Evolutionary conservation across 2,797 vertebrate species (phyloP).

Genomic region (Artibeus jamaicensis): DNA sequence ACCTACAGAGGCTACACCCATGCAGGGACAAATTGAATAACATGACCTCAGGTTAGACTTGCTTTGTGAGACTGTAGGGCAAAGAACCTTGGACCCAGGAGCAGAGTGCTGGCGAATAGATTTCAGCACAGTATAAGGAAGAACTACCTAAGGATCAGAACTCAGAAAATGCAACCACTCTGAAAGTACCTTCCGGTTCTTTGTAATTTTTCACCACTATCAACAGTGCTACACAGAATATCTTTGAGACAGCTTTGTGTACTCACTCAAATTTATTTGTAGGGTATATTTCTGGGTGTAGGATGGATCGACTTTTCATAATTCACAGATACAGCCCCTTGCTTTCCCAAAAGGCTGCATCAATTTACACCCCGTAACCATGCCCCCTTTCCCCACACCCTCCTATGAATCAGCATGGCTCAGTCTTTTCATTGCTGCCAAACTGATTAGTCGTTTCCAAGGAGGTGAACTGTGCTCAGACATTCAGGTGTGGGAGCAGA

Average conservation of each 20-base stretch:
- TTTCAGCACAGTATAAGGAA: neutral
- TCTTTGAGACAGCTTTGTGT: neutral
- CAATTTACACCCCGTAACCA: neutral
- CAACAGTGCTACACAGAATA: neutral
- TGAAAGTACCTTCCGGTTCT: neutral
- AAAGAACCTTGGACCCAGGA: neutral
- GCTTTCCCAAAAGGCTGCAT: neutral
- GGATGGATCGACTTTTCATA: neutral
- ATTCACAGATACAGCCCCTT: neutral
- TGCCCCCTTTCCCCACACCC: neutral
- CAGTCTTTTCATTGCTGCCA: neutral
- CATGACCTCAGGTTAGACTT: neutral
- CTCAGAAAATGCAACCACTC: too few relatives aligned
- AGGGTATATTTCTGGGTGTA: neutral
- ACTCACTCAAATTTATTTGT: neutral
- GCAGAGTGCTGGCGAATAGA: neutral
- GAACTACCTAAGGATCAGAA: neutral
- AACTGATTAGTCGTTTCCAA: neutral
- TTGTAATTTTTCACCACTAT: neutral
- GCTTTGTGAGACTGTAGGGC: neutral
- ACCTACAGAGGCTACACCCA: neutral
- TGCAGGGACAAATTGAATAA: neutral
- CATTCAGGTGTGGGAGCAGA: constrained; percentile 5
- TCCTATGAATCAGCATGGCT: neutral
- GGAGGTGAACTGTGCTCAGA: neutral